A percentile compares a stretch with the other conserved stretches of the same genome.
phyloP scores from a whole-genome alignment of 2,113 vertebrate species.

The Ondatra zibethicus region DNA sequence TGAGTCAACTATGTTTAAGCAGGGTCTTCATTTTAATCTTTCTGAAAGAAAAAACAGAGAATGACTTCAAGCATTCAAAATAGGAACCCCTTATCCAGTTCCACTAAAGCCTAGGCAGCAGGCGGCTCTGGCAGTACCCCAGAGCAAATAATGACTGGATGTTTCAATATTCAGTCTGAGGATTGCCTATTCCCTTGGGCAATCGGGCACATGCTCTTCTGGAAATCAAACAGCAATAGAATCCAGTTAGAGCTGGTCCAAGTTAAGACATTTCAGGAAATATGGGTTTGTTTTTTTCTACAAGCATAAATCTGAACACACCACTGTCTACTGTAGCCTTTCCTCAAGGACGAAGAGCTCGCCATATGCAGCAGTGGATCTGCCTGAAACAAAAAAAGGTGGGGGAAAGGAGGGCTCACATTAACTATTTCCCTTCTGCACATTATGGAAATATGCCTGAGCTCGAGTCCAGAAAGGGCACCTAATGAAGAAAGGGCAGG shows the following conservation, averaged over 20 bases:
- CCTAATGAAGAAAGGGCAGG: constrained; percentile 32
- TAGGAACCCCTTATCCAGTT: constrained; percentile 11
- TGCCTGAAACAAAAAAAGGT: not conserved
- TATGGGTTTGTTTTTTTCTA: not conserved
- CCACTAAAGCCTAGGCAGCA: constrained; percentile 59
- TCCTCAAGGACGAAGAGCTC: constrained; percentile 41
- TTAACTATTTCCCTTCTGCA: constrained; percentile 41
- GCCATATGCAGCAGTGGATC: not conserved
- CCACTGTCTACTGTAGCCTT: not conserved
- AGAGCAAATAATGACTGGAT: constrained; percentile 62
- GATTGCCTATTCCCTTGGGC: constrained; percentile 60
- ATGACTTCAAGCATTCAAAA: constrained; percentile 49
- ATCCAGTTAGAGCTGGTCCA: constrained; percentile 61
- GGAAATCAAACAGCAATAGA: constrained; percentile 65
- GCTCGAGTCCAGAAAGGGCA: not conserved
- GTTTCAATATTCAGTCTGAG: constrained; percentile 71
- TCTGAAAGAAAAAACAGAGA: constrained; percentile 24
- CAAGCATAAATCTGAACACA: constrained; percentile 61
- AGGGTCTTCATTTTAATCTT: constrained; percentile 52
- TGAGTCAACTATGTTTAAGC: constrained; percentile 15
- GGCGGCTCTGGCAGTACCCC: constrained; percentile 54
- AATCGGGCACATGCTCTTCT: constrained; percentile 15
- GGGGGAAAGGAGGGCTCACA: not conserved
- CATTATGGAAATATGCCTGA: not conserved
- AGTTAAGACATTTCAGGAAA: constrained; percentile 61